Evolutionary conservation across 2,888 invertebrate species (phyloP), one percentile per base, ranked within the genome.

Genomic region (Ochropacha duplaris): DNA sequence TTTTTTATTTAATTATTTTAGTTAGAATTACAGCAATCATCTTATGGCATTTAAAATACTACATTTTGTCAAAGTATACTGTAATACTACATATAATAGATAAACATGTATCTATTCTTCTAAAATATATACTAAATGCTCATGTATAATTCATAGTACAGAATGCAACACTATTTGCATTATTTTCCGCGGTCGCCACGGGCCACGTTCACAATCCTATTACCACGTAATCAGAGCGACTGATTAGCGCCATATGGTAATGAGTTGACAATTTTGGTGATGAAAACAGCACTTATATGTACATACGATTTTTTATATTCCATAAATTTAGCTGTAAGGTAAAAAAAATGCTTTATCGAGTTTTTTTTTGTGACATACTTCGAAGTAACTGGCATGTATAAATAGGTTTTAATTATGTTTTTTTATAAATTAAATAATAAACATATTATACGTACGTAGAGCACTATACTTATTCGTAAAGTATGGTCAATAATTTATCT

Each of bases 171-270:
- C 65, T 76, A 79, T 84, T 84, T 82, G 82, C 81, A 85, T 84
- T 80, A 83, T 84, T 85, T 81, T 78, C 78, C 68, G 73, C 64
- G 78, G 68, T 65, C 70, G 67, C 67, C 70, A 67, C 66, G 65
- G 66, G 69, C 36, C n/a, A n/a, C 69, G 67, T 19, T 16, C 61
- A 58, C 73, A 88, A 90, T 85, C 76, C 57, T 72, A 81, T 88
- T 88, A 88, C 66, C 64, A 69, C 78, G 84, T 87, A 91, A 91
- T 90, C 90, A 90, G 82, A 71, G 80, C 78, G 75, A 71, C 72
- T 83, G 88, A 90, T 90, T 88, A 90, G 86, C 81, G 79, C 75
- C 72, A 78, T 79, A 78, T 79, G 74, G 73, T 82, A 82, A 86
- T 84, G 81, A 80, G 74, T 66, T 71, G 64, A 39, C 67, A 66